Percentiles rank a stretch among this genome's conserved stretches.
phyloP scores from a whole-genome alignment of 92 coral and sea anemone genomes.

The Epizoanthus ramosus region DNA sequence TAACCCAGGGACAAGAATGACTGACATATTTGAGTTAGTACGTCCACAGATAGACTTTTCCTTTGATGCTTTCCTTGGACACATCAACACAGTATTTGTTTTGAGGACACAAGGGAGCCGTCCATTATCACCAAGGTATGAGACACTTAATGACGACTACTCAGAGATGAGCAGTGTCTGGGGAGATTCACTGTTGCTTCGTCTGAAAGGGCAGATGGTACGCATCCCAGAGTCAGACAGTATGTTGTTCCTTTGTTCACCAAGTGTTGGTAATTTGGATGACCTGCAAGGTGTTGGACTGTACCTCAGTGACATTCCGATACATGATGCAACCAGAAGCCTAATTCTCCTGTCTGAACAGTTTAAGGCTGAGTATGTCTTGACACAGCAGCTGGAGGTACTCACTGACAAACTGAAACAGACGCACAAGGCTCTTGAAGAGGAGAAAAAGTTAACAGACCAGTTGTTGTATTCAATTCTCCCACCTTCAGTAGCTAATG shows the following conservation, averaged over 20 bases:
- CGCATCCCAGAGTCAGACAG: conserved; percentile 76
- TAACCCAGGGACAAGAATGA: conserved; percentile 54
- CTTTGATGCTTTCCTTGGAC: conserved; percentile 70
- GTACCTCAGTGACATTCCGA: conserved; percentile 90
- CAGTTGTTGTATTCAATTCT: conserved; percentile 82
- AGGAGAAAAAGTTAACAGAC: conserved; percentile 87
- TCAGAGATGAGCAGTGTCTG: conserved; percentile 39
- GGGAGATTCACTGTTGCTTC: conserved; percentile 53
- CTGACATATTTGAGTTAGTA: conserved; percentile 75
- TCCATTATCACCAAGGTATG: conserved; percentile 29
- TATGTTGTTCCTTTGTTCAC: conserved; percentile 84
- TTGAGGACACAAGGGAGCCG: conserved; percentile 70
- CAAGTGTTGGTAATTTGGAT: conserved; percentile 86
- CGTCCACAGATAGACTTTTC: conserved; percentile 80
- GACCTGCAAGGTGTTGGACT: conserved; percentile 76
- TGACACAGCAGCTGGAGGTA: conserved; percentile 83
- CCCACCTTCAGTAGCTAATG: conserved; percentile 89
- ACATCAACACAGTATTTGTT: conserved; percentile 91
- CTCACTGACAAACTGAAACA: conserved; percentile 84
- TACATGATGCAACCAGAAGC: conserved; percentile 86
- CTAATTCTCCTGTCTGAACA: conserved; percentile 86
- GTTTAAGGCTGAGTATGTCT: conserved; percentile 82
- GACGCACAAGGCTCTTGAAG: conserved; percentile 85
- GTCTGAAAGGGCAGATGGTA: conserved; percentile 83
- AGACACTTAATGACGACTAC: conserved; percentile 23